A percentile compares a stretch with the other conserved stretches of the same genome.
These are phyloP conservation scores for Pinctada fucata DNA, from an alignment of 2,888 invertebrate species.

Conservation along the genomic window DNA sequence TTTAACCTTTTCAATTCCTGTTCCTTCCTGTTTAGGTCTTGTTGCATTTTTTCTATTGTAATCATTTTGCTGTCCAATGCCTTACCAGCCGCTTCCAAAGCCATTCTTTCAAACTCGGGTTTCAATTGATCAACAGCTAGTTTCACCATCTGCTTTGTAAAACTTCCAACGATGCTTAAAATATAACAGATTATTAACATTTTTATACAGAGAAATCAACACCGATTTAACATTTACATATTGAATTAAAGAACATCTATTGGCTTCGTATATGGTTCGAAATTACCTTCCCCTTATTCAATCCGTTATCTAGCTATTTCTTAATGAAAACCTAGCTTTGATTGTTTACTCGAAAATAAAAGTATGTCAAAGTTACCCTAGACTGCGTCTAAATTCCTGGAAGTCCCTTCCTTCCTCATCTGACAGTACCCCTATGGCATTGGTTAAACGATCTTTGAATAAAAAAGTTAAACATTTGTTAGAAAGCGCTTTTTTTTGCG, in stretches of 20 bases:
- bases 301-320: no score
- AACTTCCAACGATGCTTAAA: constrained; percentile 52
- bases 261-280: background rate
- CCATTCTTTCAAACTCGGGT: constrained; percentile 58
- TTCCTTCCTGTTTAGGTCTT: constrained; percentile 54
- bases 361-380: constrained; percentile 42
- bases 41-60: constrained; percentile 53
- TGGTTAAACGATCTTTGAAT: constrained; percentile 29
- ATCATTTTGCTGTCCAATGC: constrained; percentile 54
- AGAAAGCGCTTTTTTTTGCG: no score
- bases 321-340: no score
- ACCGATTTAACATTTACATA: background rate
- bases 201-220: background rate
- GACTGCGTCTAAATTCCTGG: constrained; percentile 55
- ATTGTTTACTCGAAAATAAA: no score
- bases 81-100: constrained; percentile 50
- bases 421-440: constrained; percentile 34
- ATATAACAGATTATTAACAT: background rate
- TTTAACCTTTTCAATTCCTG: constrained; percentile 51
- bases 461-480: background rate
- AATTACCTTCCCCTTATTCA: no score
- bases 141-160: constrained; percentile 58
- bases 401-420: constrained; percentile 53
- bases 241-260: background rate
- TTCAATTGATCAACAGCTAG: constrained; percentile 53